Evolutionary conservation across 2,797 vertebrate species (phyloP), one percentile per base, ranked within the genome.

Genomic region (Emys orbicularis): DNA sequence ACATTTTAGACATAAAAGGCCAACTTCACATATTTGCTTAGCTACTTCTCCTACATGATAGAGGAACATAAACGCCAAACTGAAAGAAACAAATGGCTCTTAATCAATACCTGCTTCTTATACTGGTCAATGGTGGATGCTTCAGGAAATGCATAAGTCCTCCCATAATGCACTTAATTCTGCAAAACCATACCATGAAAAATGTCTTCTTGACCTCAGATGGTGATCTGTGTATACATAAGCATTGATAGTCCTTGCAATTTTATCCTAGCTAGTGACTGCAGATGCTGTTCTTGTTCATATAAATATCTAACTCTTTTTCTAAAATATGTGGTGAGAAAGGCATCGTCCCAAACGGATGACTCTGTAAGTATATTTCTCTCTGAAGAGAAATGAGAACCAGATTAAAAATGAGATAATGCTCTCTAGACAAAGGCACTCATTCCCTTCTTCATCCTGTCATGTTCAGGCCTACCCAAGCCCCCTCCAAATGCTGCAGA

Each of bases 251-350:
- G 95, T 65, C 90, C 87, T 88, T 86, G 81, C 80, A 94, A 96
- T 94, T 93, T 83, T 84, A 93, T 95, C 81, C 81, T 92, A 97
- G 79, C 89, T 97, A 94, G 83, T 91, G 93, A 95, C 90, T 95
- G 90, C 94, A 97, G 89, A 96, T 84, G 85, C 90, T 94, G 81
- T 84, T 88, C 93, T 77, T 77, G 47, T 87, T 86, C 77, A 93
- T 84, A 5, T 29, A 59, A 95, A 95, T 87, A 93, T 47, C 56
- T 76, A 76, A 41, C 72, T 57, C 16, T 89, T 77, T 76, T 85
- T 93, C 90, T 91, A 31, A 56, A 37, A 91, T 96, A 27, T 41
- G 12, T 37, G 89, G 83, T 52, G 89, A 90, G 81, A 53, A 13
- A 11, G 21, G 18, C 21, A 41, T 52, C 81, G 65, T 18, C n/a